These are phyloP conservation scores for Aplochiton taeniatus DNA, from an alignment of 2,797 vertebrate genomes.

Conservation along the genomic window DNA sequence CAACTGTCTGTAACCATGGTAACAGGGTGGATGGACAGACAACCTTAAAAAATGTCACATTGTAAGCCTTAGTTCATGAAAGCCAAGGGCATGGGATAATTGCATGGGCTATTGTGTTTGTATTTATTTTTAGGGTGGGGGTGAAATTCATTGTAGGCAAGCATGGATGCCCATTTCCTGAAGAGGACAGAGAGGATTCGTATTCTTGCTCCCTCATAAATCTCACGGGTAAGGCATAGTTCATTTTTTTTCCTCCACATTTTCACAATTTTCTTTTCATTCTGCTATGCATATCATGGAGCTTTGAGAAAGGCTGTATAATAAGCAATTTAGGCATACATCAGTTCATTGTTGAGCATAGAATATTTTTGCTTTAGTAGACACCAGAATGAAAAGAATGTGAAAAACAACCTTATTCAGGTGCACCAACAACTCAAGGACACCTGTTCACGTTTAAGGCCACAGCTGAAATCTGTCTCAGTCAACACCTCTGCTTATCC, in stretches of 20 bases:
- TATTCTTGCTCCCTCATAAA: slow-evolving; percentile 94
- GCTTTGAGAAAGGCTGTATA: no score
- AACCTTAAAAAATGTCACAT: slow-evolving; percentile 10
- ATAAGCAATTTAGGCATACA: background rate
- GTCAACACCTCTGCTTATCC: slow-evolving; percentile 7
- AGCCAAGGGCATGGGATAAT: slow-evolving; percentile 10
- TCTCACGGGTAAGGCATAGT: slow-evolving; percentile 68
- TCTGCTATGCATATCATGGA: no score
- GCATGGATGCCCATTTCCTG: slow-evolving; percentile 86
- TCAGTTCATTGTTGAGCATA: background rate
- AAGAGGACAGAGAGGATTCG: slow-evolving; percentile 91
- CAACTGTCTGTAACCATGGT: slow-evolving; percentile 66
- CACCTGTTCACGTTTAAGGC: slow-evolving; percentile 46
- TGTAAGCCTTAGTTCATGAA: slow-evolving; percentile 31
- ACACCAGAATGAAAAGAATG: background rate
- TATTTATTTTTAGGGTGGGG: slow-evolving; percentile 81
- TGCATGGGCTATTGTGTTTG: background rate
- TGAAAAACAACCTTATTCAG: slow-evolving; percentile 50
- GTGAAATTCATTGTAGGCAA: slow-evolving; percentile 95
- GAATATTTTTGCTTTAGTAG: background rate
- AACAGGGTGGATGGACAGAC: slow-evolving; percentile 40
- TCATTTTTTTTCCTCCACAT: no score
- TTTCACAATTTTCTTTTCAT: no score
- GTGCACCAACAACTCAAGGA: slow-evolving; percentile 67
- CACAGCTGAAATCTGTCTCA: slow-evolving; percentile 9